Conservation (phyloP, 92 coral and sea anemone species). For the Porites divaricata region DNA sequence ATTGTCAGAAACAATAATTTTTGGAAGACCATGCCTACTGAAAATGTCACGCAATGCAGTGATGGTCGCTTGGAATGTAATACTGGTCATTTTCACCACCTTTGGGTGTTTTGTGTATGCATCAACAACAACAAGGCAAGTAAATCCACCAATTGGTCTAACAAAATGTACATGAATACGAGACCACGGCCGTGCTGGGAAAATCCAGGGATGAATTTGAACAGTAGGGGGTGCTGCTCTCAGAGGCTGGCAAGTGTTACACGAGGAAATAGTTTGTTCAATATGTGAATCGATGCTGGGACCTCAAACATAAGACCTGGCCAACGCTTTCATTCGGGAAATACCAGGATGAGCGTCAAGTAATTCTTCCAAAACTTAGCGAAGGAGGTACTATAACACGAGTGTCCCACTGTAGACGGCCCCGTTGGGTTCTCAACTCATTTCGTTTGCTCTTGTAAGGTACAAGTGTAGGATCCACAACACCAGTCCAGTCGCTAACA, state of each 20-base stretch:
- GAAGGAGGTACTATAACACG: constrained; percentile 44
- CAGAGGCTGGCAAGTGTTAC: constrained; percentile 49
- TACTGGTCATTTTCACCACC: constrained; percentile 61
- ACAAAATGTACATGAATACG: constrained; percentile 66
- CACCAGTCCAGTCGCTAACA: constrained; percentile 51
- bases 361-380: constrained; percentile 47
- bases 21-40: constrained; percentile 66
- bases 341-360: constrained; percentile 66
- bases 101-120: constrained; percentile 66
- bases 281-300: constrained; percentile 54
- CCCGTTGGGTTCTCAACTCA: constrained; percentile 54
- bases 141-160: constrained; percentile 58
- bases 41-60: constrained; percentile 49
- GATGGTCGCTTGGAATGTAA: constrained; percentile 54
- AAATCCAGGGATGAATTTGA: constrained; percentile 60
- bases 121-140: constrained; percentile 63
- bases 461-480: constrained; percentile 35
- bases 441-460: constrained; percentile 36
- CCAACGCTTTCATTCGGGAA: constrained; percentile 20
- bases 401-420: constrained; percentile 49
- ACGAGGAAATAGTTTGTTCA: constrained; percentile 36
- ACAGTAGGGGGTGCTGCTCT: constrained; percentile 52
- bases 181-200: constrained; percentile 65
- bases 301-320: constrained; percentile 55
- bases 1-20: constrained; percentile 62